phyloP scores from a whole-genome alignment of 2,113 vertebrate species.

The Corythaeola cristata region DNA sequence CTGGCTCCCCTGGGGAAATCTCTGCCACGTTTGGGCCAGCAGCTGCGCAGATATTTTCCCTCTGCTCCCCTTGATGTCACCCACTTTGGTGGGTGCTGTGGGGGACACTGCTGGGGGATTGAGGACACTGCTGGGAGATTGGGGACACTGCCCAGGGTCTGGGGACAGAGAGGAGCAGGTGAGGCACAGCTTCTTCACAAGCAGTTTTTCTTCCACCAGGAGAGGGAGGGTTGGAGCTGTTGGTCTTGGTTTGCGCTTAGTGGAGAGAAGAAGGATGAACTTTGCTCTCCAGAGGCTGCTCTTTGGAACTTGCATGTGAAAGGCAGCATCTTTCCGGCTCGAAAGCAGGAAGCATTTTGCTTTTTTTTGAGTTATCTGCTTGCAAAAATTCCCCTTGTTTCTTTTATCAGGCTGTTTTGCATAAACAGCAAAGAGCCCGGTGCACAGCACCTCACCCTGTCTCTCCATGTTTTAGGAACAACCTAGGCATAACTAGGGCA shows the following conservation, averaged over 20 bases:
- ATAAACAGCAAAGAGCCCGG: background rate
- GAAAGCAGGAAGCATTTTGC: background rate
- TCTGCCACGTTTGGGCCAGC: background rate
- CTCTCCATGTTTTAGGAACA: background rate
- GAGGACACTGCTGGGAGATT: background rate
- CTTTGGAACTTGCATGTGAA: background rate
- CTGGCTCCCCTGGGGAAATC: background rate
- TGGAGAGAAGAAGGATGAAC: background rate
- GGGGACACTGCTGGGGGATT: background rate
- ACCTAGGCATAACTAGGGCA: background rate
- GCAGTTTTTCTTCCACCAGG: background rate
- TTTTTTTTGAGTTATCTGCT: background rate
- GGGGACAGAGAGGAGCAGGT: background rate
- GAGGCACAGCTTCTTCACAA: background rate
- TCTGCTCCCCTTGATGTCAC: background rate
- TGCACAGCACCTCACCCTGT: background rate
- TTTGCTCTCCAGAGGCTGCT: background rate
- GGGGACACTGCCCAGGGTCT: background rate
- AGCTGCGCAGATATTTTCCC: background rate
- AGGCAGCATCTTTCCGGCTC: background rate
- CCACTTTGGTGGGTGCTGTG: rapidly evolving
- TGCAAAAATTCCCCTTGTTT: background rate
- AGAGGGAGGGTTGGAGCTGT: background rate
- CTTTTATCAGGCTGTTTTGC: background rate
- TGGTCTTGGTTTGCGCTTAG: background rate